phyloP scores from a whole-genome alignment of 1,140 invertebrate species.

The Chrysopa pallens region DNA sequence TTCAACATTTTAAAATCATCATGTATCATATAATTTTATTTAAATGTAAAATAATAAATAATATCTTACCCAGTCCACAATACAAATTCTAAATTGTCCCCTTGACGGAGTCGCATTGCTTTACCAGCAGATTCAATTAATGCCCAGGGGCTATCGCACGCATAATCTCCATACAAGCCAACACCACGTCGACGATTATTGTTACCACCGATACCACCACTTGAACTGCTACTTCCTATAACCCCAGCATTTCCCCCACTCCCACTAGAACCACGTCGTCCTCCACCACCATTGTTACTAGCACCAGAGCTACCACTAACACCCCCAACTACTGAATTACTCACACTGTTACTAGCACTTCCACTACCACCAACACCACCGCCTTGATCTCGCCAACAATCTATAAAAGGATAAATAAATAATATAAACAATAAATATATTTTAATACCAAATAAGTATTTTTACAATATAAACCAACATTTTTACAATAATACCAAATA shows the following conservation, averaged over 20 bases:
- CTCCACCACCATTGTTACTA: too few relatives aligned
- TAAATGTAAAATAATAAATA: not conserved
- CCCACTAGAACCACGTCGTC: too few relatives aligned
- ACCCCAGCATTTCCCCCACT: too few relatives aligned
- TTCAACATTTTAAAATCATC: too few relatives aligned
- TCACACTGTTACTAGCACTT: constrained; percentile 29
- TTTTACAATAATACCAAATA: too few relatives aligned
- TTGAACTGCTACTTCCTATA: too few relatives aligned
- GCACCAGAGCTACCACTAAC: constrained; percentile 32
- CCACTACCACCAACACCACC: constrained; percentile 17
- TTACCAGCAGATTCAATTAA: constrained; percentile 67
- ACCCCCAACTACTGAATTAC: constrained; percentile 70
- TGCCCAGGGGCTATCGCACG: constrained; percentile 71
- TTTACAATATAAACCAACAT: too few relatives aligned
- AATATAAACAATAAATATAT: not conserved
- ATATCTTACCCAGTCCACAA: constrained; percentile 76
- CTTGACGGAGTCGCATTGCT: constrained; percentile 60
- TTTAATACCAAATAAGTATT: too few relatives aligned
- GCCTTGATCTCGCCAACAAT: constrained; percentile 20
- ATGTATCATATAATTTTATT: not conserved
- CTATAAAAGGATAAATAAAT: constrained; percentile 9
- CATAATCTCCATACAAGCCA: constrained; percentile 62
- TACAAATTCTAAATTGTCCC: constrained; percentile 76
- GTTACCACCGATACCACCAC: constrained; percentile 15
- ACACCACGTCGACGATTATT: constrained; percentile 24